phyloP scores from a whole-genome alignment of 2,888 invertebrate species.

The Erebia ligea region DNA sequence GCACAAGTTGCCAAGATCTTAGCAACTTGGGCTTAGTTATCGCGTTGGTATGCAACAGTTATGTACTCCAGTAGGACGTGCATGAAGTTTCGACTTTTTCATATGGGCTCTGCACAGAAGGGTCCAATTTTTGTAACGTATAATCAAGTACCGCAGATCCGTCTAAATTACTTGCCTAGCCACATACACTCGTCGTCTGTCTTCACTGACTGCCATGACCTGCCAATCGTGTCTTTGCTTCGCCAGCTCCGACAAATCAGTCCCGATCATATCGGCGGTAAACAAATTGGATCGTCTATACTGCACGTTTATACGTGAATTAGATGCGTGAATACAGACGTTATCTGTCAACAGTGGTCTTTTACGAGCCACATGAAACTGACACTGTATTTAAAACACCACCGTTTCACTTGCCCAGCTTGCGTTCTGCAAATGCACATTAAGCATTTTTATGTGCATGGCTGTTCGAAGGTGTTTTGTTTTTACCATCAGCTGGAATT shows the following conservation, averaged over 20 bases:
- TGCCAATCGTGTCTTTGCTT: background rate
- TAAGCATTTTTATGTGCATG: slow-evolving; percentile 26
- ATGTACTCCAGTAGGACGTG: too few species aligned
- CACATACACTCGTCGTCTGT: too few species aligned
- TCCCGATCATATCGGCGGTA: background rate
- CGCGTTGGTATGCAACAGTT: too few species aligned
- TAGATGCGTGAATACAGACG: slow-evolving; percentile 42
- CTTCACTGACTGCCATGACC: too few species aligned
- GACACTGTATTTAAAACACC: slow-evolving; percentile 43
- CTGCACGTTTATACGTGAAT: slow-evolving; percentile 43
- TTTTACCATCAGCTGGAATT: slow-evolving; percentile 14
- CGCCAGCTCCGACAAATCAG: background rate
- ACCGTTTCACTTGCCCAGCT: slow-evolving; percentile 29
- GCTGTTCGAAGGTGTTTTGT: slow-evolving; percentile 12
- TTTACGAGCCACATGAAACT: slow-evolving; percentile 48
- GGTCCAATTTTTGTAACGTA: background rate
- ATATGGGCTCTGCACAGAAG: background rate
- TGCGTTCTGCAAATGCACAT: slow-evolving; percentile 33
- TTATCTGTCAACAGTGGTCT: slow-evolving; percentile 55
- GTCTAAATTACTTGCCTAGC: too few species aligned
- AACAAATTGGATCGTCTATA: slow-evolving; percentile 2
- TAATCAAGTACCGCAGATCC: background rate
- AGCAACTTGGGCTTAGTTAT: too few species aligned
- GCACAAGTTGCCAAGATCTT: too few species aligned
- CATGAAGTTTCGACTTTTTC: background rate